Conservation (phyloP, 2,113 vertebrate species). For the Cavia porcellus region DNA sequence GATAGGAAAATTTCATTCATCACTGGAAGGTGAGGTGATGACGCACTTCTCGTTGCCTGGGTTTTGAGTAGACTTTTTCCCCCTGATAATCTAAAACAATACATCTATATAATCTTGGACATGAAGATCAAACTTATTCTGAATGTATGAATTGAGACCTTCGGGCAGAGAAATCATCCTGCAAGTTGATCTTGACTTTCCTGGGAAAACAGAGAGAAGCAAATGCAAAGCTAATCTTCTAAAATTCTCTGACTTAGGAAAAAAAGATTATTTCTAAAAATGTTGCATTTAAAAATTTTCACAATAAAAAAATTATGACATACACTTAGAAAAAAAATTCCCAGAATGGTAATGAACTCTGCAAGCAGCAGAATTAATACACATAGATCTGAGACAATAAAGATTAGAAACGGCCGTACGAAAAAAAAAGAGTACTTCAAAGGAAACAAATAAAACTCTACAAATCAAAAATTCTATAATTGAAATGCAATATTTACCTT, state of each 20-base stretch:
- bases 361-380: not conserved
- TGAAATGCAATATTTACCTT: not conserved
- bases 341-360: not conserved
- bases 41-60: not conserved
- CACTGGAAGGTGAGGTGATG: not conserved
- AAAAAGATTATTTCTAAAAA: not conserved
- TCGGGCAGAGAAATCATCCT: not conserved
- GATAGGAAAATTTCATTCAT: not conserved
- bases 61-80: not conserved
- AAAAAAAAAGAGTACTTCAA: not conserved
- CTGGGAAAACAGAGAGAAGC: not conserved
- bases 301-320: not conserved
- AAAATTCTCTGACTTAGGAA: not conserved
- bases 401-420: not conserved
- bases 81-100: not conserved
- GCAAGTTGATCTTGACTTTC: not conserved
- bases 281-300: not conserved
- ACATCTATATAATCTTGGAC: not conserved
- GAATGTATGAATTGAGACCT: not conserved
- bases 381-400: not conserved
- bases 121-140: not conserved
- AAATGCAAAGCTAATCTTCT: conserved; percentile 38
- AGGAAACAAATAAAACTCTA: not conserved
- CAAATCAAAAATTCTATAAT: not conserved
- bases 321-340: not conserved